Evolutionary conservation across 1,140 invertebrate genomes (phyloP).

Genomic region (Paramacrobiotus metropolitanus): DNA sequence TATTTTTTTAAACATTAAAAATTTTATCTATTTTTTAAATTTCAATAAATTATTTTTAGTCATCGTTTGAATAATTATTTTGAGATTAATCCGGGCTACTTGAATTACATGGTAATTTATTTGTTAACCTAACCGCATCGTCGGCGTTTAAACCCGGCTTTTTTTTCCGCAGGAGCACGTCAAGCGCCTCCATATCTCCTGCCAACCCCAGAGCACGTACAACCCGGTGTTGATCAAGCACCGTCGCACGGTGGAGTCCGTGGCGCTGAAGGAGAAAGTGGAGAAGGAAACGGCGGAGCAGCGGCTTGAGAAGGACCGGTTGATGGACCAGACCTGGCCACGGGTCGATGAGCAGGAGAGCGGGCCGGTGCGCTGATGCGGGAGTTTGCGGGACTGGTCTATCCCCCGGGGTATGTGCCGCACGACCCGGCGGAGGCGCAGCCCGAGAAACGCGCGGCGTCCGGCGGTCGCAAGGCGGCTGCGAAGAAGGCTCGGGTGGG

Average conservation of each 20-base stretch:
- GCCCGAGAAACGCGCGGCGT: neutral
- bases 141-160: neutral
- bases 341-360: conserved; percentile 21
- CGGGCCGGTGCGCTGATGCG: conserved; percentile 23
- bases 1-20: too few relatives aligned
- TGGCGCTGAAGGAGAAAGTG: conserved; percentile 24
- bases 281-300: conserved; percentile 25
- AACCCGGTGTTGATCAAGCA: conserved; percentile 26
- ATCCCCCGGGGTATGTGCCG: conserved; percentile 19
- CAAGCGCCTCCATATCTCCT: conserved; percentile 27
- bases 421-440: conserved; percentile 3
- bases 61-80: conserved; percentile 16
- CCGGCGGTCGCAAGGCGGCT: conserved; percentile 12
- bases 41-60: neutral
- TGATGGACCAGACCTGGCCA: conserved; percentile 17
- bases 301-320: conserved; percentile 22
- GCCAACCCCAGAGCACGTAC: conserved; percentile 25
- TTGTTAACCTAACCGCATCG: neutral
- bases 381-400: conserved; percentile 23
- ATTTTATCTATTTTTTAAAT: conserved; percentile 9
- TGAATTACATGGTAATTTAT: neutral
- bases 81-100: conserved; percentile 25
- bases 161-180: conserved; percentile 21
- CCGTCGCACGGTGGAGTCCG: conserved; percentile 28
- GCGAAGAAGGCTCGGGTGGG: too few relatives aligned